Evolutionary conservation across 2,797 vertebrate genomes (phyloP).

Genomic region (Gymnoscopelus microlampas): DNA sequence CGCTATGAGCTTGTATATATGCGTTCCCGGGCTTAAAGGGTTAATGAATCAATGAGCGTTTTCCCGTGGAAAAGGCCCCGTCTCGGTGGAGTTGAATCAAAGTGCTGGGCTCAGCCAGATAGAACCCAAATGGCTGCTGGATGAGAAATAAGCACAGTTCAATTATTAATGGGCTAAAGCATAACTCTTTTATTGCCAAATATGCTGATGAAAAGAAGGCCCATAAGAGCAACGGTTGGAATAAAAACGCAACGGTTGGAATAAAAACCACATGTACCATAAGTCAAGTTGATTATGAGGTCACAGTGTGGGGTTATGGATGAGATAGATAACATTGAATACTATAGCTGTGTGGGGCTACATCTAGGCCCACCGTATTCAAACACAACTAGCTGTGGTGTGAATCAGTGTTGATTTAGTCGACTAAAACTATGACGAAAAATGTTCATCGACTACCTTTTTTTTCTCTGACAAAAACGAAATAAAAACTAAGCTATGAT

Average conservation of each 20-base stretch:
- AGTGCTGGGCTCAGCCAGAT: slow-evolving; percentile 24
- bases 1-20: no score
- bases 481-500: no score
- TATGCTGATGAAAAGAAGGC: slow-evolving; percentile 54
- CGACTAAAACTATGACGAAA: no score
- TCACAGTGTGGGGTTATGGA: slow-evolving; percentile 45
- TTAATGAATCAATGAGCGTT: slow-evolving; percentile 57
- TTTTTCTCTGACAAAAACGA: no score
- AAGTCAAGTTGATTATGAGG: slow-evolving; percentile 39
- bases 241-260: slow-evolving; percentile 9
- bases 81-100: slow-evolving; percentile 25
- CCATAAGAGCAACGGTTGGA: slow-evolving; percentile 21
- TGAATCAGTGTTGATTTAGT: no score
- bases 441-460: no score
- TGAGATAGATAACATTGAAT: slow-evolving; percentile 49
- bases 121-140: slow-evolving; percentile 27
- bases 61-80: slow-evolving; percentile 20
- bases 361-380: neutral
- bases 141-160: slow-evolving; percentile 40
- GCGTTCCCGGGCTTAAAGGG: no score
- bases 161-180: slow-evolving; percentile 63
- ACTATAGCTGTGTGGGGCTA: slow-evolving; percentile 2
- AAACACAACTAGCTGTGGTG: no score
- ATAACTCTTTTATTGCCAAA: slow-evolving; percentile 62
- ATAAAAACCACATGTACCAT: slow-evolving; percentile 20